phyloP scores from a whole-genome alignment of 2,113 vertebrate genomes.

The Hucho hucho region DNA sequence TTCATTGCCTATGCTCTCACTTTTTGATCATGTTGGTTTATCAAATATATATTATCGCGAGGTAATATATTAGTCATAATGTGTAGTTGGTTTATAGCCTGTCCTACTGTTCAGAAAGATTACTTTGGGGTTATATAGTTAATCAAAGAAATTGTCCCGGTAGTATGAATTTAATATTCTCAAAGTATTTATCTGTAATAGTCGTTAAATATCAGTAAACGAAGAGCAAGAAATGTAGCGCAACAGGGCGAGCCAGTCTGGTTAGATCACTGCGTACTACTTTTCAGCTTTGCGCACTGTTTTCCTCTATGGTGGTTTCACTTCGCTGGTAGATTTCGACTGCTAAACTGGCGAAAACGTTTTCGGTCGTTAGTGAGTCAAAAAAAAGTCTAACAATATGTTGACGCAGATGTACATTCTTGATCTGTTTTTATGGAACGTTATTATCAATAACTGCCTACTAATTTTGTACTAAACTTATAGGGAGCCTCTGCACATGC shows the following conservation, averaged over 20 bases:
- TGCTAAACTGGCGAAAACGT: background rate
- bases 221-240: background rate
- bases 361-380: background rate
- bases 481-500: background rate
- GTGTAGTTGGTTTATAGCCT: too few species aligned
- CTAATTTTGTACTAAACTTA: background rate
- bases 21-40: too few species aligned
- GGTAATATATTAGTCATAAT: too few species aligned
- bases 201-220: background rate
- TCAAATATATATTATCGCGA: too few species aligned
- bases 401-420: too few species aligned
- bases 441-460: background rate
- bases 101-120: background rate
- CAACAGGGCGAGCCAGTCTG: constrained; percentile 1
- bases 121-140: background rate
- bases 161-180: background rate
- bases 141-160: background rate
- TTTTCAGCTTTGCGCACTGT: background rate
- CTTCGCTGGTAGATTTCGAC: background rate
- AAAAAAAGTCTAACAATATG: too few species aligned
- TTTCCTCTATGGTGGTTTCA: background rate
- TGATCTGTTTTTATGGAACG: too few species aligned
- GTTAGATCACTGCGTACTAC: constrained; percentile 2
- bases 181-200: background rate
- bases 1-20: too few species aligned